Evolutionary conservation across 2,888 invertebrate genomes (phyloP), one percentile per base, ranked within the genome.

Genomic region (Agrenia bidenticulata): DNA sequence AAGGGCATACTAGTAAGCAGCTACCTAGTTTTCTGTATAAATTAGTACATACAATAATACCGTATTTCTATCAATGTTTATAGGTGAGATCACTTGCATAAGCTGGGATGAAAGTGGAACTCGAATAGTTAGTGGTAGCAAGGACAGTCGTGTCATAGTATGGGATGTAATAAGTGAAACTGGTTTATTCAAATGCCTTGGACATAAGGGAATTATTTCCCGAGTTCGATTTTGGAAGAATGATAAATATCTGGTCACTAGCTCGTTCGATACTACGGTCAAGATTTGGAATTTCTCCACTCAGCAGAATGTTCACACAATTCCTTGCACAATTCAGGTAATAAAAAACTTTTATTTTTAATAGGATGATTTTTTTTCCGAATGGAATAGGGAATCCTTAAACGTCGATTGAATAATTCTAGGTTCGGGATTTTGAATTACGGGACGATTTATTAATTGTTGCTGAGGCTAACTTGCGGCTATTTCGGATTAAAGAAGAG

Each of bases 221-320:
- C 89, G 91, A 81, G 81, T 89, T 0, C 82, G 86, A 7, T 92
- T 92, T 77, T 84, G 92, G 79, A 84, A 85, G 64, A 82, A 87
- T 63, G 84, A 86, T 73, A 85, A 87, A 73, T 84, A 88, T 71
- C 80, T 93, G 9, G 83, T 94, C 7, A 89, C 91, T 76, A 86
- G 89, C 41, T 95, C 96, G 0, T 95, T 94, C 80, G 99, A 99
- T 79, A 90, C 91, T 9, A 91, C 91, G 79, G 86, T 99, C 0
- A 98, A 97, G 80, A 94, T 99, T 80, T 99, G 98, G 98, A 94
- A 98, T 80, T 83, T 98, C 73, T 89, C 92, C 74, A 94, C 94
- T 5, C 91, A 94, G 77, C 91, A 94, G 78, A 98, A 97, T 80
- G 98, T 98, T 78, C 92, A 92, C 80, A 98, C 98, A 2, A 83